These are phyloP conservation scores for Enteromius fasciolatus DNA, from an alignment of 2,797 vertebrate species.

Conservation along the genomic window DNA sequence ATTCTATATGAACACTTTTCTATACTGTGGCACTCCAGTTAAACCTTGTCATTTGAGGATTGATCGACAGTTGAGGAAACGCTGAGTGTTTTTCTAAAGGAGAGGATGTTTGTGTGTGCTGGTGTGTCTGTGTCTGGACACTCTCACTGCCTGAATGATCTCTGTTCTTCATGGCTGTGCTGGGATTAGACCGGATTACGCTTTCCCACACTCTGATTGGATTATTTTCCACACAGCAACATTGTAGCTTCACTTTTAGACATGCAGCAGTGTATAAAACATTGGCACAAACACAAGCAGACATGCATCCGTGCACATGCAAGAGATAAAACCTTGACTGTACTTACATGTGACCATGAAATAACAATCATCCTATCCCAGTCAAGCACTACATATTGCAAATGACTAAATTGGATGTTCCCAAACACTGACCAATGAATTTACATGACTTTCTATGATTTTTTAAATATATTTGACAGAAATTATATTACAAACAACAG, in stretches of 20 bases:
- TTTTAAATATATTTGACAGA: neutral
- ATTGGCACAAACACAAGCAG: slow-evolving; percentile 22
- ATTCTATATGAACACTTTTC: neutral
- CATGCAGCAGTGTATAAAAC: slow-evolving; percentile 68
- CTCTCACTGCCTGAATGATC: slow-evolving; percentile 54
- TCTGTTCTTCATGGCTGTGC: slow-evolving; percentile 63
- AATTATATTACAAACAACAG: neutral
- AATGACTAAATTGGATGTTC: neutral
- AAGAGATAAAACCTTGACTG: neutral
- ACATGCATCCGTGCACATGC: neutral
- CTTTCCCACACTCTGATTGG: slow-evolving; percentile 74
- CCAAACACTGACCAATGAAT: neutral
- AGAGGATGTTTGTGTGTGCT: neutral
- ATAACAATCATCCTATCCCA: neutral
- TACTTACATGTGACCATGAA: neutral
- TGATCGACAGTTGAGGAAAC: neutral
- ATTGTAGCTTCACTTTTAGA: slow-evolving; percentile 61
- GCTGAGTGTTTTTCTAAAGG: neutral
- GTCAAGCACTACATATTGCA: neutral
- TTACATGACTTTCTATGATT: neutral
- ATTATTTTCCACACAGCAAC: slow-evolving; percentile 72
- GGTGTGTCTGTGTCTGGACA: slow-evolving; percentile 18
- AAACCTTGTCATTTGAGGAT: neutral
- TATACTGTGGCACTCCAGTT: neutral
- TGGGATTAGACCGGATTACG: slow-evolving; percentile 78